Evolutionary conservation across 2,113 vertebrate genomes (phyloP), one percentile per base, ranked within the genome.

Genomic region (Pygoscelis antarcticus): DNA sequence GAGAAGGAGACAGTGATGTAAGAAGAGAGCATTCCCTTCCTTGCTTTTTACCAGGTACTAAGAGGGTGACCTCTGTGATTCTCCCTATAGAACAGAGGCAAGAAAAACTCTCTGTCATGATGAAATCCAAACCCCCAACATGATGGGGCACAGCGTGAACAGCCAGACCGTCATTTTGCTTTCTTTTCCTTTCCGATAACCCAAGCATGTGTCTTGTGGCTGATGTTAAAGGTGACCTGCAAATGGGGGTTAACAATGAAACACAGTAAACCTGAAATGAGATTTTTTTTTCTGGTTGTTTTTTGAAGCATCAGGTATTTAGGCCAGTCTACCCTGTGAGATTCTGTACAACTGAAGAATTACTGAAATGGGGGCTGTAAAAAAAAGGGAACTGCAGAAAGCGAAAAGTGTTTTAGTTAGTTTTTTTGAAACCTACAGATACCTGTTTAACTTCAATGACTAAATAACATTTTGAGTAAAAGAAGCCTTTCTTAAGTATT

Each of bases 161-260:
- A 92, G 92, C 54, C 75, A 89, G 86, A 74, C 79, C 30, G 2
- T 96, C 92, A 55, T 90, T 94, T 88, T 91, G 81, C 89, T 95
- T 89, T 87, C 40, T n/a, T 94, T 91, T 93, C 49, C 61, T 93
- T 93, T 95, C 69, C 86, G 76, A 89, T 90, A 96, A 89, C 71
- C 88, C 90, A 80, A 83, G 83, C 46, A 60, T 65, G 66, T 80
- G 61, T 93, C 68, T 93, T 34, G 3, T 71, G 66, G 64, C 82
- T 91, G 64, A 71, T 93, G 93, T 83, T 96, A 93, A 93, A 93
- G 79, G 60, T 92, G 93, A 96, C 94, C 93, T 90, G 95, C 83
- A 96, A 90, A 90, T 90, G 68, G 47, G 64, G 83, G 85, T 95
- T 95, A 96, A 95, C 88, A 81, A 55, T 75, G 88, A 89, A 92